These are phyloP conservation scores for Ochlodes sylvanus DNA, from an alignment of 2,888 invertebrate genomes.

Conservation along the genomic window DNA sequence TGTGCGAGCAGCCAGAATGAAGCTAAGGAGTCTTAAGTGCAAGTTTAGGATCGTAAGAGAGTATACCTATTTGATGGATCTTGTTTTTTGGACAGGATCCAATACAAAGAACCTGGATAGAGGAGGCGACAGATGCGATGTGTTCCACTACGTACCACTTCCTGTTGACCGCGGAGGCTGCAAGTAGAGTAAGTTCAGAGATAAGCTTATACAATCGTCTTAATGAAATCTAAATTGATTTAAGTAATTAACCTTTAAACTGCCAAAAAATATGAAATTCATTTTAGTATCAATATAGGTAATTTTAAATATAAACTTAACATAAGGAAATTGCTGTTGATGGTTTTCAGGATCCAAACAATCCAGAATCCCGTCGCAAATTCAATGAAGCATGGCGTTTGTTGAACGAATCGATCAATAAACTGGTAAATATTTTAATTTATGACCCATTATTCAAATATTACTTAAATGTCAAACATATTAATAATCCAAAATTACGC, in stretches of 20 bases:
- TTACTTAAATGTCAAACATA: too few relatives aligned
- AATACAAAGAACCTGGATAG: constrained; percentile 56
- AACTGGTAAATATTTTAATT: constrained; percentile 56
- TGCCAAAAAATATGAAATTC: too few relatives aligned
- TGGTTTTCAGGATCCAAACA: constrained; percentile 51
- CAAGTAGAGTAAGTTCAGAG: constrained; percentile 52
- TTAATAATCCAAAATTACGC: too few relatives aligned
- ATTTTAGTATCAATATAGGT: too few relatives aligned
- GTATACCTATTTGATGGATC: too few relatives aligned
- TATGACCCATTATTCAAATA: too few relatives aligned
- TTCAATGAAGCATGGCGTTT: constrained; percentile 59
- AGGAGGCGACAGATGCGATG: constrained; percentile 63
- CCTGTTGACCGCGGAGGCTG: constrained; percentile 59
- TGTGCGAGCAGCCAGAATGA: too few relatives aligned
- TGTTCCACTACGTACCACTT: constrained; percentile 61
- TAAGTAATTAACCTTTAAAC: too few relatives aligned
- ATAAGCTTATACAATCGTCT: neutral
- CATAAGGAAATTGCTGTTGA: neutral
- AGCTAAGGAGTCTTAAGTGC: too few relatives aligned
- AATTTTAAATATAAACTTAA: too few relatives aligned
- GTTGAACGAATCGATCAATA: constrained; percentile 63
- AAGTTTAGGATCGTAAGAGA: too few relatives aligned
- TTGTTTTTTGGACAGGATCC: constrained; percentile 51
- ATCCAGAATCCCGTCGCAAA: constrained; percentile 51
- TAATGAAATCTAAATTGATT: too few relatives aligned